Base-by-base conservation (phyloP, 2,797 vertebrate species). In the Pitangus sulphuratus region DNA sequence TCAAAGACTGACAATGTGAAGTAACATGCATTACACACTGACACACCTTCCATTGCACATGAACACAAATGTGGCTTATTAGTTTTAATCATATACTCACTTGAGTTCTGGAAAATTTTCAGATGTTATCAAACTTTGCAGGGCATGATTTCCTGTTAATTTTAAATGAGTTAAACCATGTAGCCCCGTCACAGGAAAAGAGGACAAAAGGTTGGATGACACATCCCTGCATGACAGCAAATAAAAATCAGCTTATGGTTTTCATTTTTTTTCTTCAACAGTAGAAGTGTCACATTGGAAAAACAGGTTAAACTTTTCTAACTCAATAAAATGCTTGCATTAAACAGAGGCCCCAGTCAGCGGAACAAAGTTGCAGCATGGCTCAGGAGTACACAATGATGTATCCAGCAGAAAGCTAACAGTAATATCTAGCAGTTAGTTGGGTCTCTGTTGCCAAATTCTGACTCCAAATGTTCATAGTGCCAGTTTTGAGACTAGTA, bases 81-180 rank as follows among this genome's bases (percentile, higher is more conserved):
- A 98, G 96, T 89, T 97, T 97, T 97, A 98, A 98, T 95, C 97
- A 97, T 87, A 98, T 97, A 98, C 97, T 98, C 97, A 99, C 98
- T 98, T 99, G 96, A 99, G 98, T 90, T 99, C 98, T 95, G 98
- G 99, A 97, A 99, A 99, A 90, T 98, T 98, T 96, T 99, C 98
- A 87, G 98, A 98, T 86, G 98, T 98, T 95, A 99, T 98, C 72
- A 99, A 96, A 97, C 98, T 98, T 97, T 98, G 98, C 87, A 99
- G 98, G 83, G 98, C 98, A 89, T 95, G 91, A 97, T 99, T 99
- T 98, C 99, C 99, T 95, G 98, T 98, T 98, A 99, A 97, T 98
- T 99, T 99, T 97, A 99, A 98, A 97, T 99, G 99, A 98, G 99
- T 99, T 96, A 99, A 97, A 96, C 98, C 98, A 96, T 98, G 98